Evolutionary conservation across 2,113 vertebrate species (phyloP), one percentile per base, ranked within the genome.

Genomic region (Cololabis saira): DNA sequence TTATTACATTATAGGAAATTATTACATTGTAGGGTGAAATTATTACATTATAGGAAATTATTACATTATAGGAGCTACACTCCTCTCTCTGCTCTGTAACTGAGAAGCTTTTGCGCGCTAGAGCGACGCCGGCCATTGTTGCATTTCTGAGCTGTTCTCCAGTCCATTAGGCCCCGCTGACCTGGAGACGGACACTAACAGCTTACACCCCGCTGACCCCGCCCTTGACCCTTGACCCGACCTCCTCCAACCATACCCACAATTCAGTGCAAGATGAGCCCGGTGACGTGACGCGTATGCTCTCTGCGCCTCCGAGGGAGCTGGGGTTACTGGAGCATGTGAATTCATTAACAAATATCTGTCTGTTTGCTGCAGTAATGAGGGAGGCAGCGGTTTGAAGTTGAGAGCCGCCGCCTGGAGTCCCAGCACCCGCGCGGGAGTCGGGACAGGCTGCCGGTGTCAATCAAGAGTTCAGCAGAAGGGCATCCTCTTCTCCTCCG

Each of bases 291-390:
- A 73, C 72, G 76, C 48, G 80, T 67, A 70, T 73, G 44, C 73
- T 77, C 45, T 74, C 3, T 65, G 27, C 24, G 83, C 75, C 74
- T 80, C 21, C 2, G 37, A 86, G 76, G 78, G 41, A 73, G 78
- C 14, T 27, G 86, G 70, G 73, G 87, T 91, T 89, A 90, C 65
- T 69, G 58, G 80, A 90, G 90, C 87, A 89, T 85, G 82, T 77
- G 90, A 81, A 78, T 90, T 93, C 92, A 92, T 93, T 92, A 93
- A 92, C 90, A 92, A 90, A 94, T 92, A 90, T 92, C 89, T 92
- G 91, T 92, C 91, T 91, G 91, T 93, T 93, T 92, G 88, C 89
- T 78, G 80, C 91, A 60, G 86, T 88, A 87, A 93, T 92, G 88
- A 88, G 81, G 68, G 71, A 65, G 80, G 85, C 81, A 57, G 82